A percentile compares a stretch with the other conserved stretches of the same genome.
Evolutionary conservation across 1,140 invertebrate species (phyloP).

Genomic region (Leptestheria dahalacensis): DNA sequence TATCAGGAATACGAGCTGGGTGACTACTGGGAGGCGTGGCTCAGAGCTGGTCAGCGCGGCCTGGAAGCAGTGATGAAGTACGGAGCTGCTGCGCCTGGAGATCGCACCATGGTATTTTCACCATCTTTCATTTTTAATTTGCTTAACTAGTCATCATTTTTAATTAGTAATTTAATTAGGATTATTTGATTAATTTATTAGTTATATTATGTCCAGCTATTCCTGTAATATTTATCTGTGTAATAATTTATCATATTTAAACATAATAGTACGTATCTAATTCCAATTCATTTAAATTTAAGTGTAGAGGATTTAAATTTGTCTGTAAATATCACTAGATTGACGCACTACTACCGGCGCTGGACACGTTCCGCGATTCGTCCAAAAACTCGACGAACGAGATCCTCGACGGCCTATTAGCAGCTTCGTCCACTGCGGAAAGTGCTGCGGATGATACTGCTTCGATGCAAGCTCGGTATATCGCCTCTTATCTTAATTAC

Average conservation of each 20-base stretch:
- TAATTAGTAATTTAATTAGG: no score
- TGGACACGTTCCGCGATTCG: conserved; percentile 21
- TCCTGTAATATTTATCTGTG: neutral
- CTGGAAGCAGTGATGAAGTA: conserved; percentile 48
- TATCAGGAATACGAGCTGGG: conserved; percentile 16
- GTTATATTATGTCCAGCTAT: no score
- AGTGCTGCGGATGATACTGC: conserved; percentile 36
- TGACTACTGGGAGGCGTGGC: conserved; percentile 29
- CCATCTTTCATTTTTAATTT: no score
- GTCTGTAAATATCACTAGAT: conserved; percentile 28
- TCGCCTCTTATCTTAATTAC: neutral
- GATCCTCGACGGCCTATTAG: conserved; percentile 28
- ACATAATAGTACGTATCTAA: neutral
- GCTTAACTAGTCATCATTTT: no score
- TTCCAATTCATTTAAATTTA: conserved; percentile 7
- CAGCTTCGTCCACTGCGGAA: conserved; percentile 30
- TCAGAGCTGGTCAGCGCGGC: conserved; percentile 32
- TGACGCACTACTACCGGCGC: conserved; percentile 32
- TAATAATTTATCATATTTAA: neutral
- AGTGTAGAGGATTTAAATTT: conserved; percentile 14
- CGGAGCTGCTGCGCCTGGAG: conserved; percentile 51
- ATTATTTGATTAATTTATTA: no score
- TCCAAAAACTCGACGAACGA: conserved; percentile 19
- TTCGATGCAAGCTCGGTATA: conserved; percentile 37
- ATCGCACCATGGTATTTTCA: conserved; percentile 56